Percentiles rank a stretch among this genome's conserved stretches.
Conservation (phyloP, 2,797 vertebrate genomes). For the Peromyscus eremicus region DNA sequence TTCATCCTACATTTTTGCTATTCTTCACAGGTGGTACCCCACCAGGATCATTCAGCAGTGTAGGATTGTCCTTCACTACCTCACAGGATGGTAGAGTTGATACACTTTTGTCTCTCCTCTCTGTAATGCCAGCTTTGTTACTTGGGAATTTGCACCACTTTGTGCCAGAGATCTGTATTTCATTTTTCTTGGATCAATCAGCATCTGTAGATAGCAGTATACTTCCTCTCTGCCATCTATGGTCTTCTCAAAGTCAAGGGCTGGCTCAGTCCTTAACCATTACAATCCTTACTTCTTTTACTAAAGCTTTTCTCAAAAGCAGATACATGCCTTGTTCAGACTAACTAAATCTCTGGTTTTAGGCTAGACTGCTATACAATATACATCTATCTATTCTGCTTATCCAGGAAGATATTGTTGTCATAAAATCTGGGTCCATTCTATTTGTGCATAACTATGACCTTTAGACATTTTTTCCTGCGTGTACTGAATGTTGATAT, state of each 20-base stretch:
- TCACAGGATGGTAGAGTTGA: neutral
- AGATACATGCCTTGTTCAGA: neutral
- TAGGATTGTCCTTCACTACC: neutral
- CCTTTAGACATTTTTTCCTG: neutral
- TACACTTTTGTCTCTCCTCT: neutral
- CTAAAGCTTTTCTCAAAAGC: neutral
- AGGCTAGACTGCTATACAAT: neutral
- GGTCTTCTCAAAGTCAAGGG: neutral
- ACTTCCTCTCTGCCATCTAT: neutral
- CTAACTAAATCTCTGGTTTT: neutral
- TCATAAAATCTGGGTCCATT: neutral
- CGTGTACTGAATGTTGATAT: accelerated
- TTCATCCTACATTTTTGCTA: neutral
- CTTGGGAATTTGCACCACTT: neutral
- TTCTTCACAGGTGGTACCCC: neutral
- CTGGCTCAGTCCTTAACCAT: neutral
- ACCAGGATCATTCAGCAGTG: neutral
- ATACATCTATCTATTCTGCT: neutral
- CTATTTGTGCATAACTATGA: neutral
- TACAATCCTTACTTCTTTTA: neutral
- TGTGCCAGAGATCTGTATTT: neutral
- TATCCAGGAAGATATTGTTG: neutral
- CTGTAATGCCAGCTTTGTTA: neutral
- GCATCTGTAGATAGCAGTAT: too few species aligned
- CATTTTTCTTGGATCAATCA: neutral